Base-by-base conservation (phyloP, 1,140 invertebrate species). In the Streblospio benedicti region DNA sequence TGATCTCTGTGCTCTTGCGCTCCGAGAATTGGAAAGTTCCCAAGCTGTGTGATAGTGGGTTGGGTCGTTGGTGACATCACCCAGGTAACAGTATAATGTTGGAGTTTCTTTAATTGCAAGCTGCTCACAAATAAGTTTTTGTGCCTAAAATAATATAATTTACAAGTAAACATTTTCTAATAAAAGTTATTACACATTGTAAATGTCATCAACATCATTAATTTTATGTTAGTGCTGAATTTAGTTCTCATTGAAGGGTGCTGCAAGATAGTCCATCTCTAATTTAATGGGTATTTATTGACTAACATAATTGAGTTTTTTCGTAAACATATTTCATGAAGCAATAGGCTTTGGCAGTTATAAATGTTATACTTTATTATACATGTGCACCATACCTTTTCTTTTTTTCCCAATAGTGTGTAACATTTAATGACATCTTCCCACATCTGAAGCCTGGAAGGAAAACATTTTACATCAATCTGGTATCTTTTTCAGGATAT, bases 351-450 rank as follows among this genome's bases (percentile, higher is more conserved):
- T 41, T 41, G n/a, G n/a, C 35, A 41, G n/a, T 41, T n/a, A 41
- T 41, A 41, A 41, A 41, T 12, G n/a, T 41, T 53, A 53, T n/a
- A 25, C 28, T 31, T n/a, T 38, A 28, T 56, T 33, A 31, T 53
- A 2, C 50, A 41, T 55, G 12, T 30, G 28, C 41, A 32, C 49
- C 38, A 62, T 69, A 87, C 86, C 79, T 92, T 93, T 67, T 94
- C 89, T 31, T 84, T 82, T 63, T 91, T 79, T 65, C 91, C 84
- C 44, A 96, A 75, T 61, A 84, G 79, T 43, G 88, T 88, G 69
- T 96, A 96, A 79, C 93, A 97, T 1, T 83, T 81, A 61, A 97
- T 90, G 18, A 93, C 89, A 72, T 95, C 85, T 66, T 96, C 90
- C 93, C 93, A 97, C n/a, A 89, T 75, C 61, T 90, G 81, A 9